These are phyloP conservation scores for Plagodis pulveraria DNA, from an alignment of 2,888 invertebrate genomes.

Conservation along the genomic window DNA sequence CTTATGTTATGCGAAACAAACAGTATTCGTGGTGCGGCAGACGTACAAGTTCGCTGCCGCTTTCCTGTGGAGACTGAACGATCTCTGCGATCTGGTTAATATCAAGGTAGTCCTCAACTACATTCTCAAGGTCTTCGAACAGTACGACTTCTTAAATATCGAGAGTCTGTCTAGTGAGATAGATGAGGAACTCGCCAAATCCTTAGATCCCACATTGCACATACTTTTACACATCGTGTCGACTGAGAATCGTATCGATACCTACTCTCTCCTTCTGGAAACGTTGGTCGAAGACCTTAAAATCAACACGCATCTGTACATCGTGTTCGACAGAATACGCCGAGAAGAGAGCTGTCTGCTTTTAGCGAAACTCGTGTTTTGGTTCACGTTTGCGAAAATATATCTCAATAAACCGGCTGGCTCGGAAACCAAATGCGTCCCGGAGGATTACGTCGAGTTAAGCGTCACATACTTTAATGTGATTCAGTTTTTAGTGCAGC, in stretches of 20 bases:
- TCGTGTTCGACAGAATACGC: constrained; percentile 69
- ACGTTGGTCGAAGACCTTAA: constrained; percentile 62
- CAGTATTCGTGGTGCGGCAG: constrained; percentile 89
- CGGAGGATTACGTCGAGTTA: constrained; percentile 66
- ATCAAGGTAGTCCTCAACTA: constrained; percentile 83
- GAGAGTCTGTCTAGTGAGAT: constrained; percentile 77
- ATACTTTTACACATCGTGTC: constrained; percentile 84
- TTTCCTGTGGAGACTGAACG: constrained; percentile 83
- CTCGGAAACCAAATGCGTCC: constrained; percentile 58
- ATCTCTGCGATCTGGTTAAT: constrained; percentile 73
- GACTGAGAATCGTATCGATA: constrained; percentile 72
- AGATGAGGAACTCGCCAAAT: constrained; percentile 78
- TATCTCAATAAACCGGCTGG: constrained; percentile 59
- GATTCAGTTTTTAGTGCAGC: constrained; percentile 56
- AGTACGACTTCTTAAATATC: constrained; percentile 79
- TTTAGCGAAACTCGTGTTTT: constrained; percentile 77
- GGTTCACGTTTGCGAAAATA: constrained; percentile 68
- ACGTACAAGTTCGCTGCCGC: constrained; percentile 86
- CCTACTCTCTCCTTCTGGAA: constrained; percentile 57
- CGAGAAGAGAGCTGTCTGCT: constrained; percentile 73
- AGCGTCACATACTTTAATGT: constrained; percentile 64
- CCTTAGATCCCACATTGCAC: constrained; percentile 84
- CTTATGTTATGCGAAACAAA: constrained; percentile 87
- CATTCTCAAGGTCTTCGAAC: constrained; percentile 85
- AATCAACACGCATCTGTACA: constrained; percentile 62